A percentile compares a stretch with the other conserved stretches of the same genome.
phyloP scores from a whole-genome alignment of 2,888 invertebrate species.

The Kryphioiulus occultus region DNA sequence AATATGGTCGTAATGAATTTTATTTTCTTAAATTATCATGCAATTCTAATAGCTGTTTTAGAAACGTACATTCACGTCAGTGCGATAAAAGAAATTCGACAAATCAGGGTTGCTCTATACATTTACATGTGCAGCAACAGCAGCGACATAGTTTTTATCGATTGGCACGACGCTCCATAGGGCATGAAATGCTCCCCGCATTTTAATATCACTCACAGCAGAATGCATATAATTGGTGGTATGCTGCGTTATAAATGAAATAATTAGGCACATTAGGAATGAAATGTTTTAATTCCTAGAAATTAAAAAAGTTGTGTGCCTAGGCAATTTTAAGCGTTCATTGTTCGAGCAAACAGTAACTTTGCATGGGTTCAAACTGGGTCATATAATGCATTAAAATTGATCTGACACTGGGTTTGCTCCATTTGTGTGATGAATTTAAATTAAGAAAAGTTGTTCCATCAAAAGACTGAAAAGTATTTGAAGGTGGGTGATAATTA shows the following conservation, averaged over 20 bases:
- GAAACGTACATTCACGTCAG: neutral
- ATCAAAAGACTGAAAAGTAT: too few species aligned
- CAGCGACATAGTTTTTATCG: conserved; percentile 16
- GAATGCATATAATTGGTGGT: neutral
- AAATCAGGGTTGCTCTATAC: neutral
- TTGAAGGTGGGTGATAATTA: too few species aligned
- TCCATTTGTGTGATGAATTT: neutral
- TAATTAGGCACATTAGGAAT: neutral
- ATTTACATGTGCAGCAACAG: neutral
- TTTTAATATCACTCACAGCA: neutral
- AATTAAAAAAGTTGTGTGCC: neutral
- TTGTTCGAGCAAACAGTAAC: too few species aligned
- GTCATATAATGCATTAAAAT: neutral
- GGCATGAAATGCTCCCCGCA: neutral
- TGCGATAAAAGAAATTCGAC: neutral
- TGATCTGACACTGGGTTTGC: neutral
- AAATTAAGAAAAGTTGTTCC: neutral
- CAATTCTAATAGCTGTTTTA: neutral
- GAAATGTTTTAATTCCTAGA: conserved; percentile 10
- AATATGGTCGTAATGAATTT: neutral
- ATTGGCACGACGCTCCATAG: neutral
- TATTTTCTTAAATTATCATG: neutral
- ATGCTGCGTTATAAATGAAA: conserved; percentile 15
- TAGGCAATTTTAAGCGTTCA: neutral
- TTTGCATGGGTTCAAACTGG: neutral